phyloP scores from a whole-genome alignment of 92 coral and sea anemone genomes.

The Desmophyllum pertusum region DNA sequence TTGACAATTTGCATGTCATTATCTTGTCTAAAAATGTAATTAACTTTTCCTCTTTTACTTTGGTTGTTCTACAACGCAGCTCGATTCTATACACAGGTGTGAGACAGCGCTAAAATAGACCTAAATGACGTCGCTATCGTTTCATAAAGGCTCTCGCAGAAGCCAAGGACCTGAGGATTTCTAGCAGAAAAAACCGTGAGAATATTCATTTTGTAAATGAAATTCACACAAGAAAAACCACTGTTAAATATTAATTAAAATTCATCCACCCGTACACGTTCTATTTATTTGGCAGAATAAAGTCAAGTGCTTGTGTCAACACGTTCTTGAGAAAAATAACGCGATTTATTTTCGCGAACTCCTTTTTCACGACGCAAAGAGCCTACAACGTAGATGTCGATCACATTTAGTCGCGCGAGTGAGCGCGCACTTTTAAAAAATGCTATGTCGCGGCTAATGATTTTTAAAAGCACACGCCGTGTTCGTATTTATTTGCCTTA shows the following conservation, averaged over 20 bases:
- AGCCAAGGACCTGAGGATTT: not conserved
- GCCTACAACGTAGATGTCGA: not conserved
- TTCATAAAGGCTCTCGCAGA: not conserved
- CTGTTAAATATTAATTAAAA: constrained; percentile 41
- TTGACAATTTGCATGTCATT: constrained; percentile 46
- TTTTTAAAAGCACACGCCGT: not conserved
- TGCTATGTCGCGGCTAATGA: not conserved
- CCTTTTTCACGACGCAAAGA: not conserved
- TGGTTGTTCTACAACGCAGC: not conserved
- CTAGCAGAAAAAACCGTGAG: not conserved
- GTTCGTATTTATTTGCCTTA: not conserved
- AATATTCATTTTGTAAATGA: constrained; percentile 22
- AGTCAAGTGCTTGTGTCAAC: constrained; percentile 34
- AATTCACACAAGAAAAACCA: constrained; percentile 40
- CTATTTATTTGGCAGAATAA: constrained; percentile 19
- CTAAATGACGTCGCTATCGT: no score
- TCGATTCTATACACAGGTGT: not conserved
- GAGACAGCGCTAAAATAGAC: not conserved
- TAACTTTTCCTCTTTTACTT: constrained; percentile 26
- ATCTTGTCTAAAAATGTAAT: constrained; percentile 53
- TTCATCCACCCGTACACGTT: constrained; percentile 32
- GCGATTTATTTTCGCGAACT: constrained; percentile 19
- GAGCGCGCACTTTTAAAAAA: not conserved
- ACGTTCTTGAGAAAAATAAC: constrained; percentile 2
- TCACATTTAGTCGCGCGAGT: not conserved